These are phyloP conservation scores for Agelas oroides DNA, from an alignment of 37 sponge, comb jelly and placozoan species.

Conservation along the genomic window DNA sequence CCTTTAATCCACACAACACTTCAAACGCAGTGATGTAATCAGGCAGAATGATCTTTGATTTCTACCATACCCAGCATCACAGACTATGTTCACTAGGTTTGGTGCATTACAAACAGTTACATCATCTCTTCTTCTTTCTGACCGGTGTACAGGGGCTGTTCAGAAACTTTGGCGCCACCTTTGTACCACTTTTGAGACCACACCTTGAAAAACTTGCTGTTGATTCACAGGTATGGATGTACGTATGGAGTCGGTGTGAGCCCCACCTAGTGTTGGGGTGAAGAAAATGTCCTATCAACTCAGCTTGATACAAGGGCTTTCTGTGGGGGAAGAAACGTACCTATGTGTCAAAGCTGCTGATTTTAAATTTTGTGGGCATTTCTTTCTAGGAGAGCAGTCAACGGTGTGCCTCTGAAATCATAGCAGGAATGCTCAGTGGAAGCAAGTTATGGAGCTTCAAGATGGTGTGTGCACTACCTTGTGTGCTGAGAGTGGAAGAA, in stretches of 20 bases:
- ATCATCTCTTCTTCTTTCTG: neutral
- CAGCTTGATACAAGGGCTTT: no score
- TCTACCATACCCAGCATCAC: no score
- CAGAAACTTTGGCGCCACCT: conserved; percentile 63
- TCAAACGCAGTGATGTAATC: no score
- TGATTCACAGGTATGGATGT: conserved; percentile 49
- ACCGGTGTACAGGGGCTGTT: conserved; percentile 77
- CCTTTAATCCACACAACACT: no score
- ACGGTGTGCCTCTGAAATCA: conserved; percentile 85
- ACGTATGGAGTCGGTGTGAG: no score
- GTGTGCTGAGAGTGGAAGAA: no score
- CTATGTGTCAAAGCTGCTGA: neutral
- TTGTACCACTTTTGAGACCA: conserved; percentile 60
- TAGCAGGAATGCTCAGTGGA: conserved; percentile 75
- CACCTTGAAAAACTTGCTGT: conserved; percentile 68
- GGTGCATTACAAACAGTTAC: no score
- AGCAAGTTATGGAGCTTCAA: conserved; percentile 87
- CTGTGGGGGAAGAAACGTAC: no score
- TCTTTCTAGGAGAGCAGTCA: conserved; percentile 78
- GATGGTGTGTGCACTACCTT: conserved; percentile 73
- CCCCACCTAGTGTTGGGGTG: neutral
- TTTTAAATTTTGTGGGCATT: no score
- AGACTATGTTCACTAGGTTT: no score
- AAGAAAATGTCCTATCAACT: no score
- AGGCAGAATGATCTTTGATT: no score